A percentile compares a stretch with the other conserved stretches of the same genome.
phyloP scores from a whole-genome alignment of 2,113 vertebrate species.

The Pollimyrus isidori region DNA sequence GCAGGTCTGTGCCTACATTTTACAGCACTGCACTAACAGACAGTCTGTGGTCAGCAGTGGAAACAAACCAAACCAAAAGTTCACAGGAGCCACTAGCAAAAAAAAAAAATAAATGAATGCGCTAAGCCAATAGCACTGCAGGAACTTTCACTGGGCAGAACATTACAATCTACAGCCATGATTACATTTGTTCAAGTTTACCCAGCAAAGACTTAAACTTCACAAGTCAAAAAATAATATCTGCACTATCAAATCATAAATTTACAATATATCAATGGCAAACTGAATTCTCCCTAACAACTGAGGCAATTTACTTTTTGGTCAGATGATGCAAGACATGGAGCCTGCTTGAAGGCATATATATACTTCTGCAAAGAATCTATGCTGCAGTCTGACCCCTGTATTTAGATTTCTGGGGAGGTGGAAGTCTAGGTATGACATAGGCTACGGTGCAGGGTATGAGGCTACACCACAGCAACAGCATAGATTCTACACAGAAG shows the following conservation, averaged over 20 bases:
- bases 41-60: conserved; percentile 1
- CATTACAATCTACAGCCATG: neutral
- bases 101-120: neutral
- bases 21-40: neutral
- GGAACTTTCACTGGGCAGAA: neutral
- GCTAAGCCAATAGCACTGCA: neutral
- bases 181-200: neutral
- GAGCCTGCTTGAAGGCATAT: neutral
- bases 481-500: neutral
- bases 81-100: neutral
- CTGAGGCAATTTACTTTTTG: neutral
- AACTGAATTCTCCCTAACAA: neutral
- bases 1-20: neutral
- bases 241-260: neutral
- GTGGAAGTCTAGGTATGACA: neutral
- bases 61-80: neutral
- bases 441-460: neutral
- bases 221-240: neutral
- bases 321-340: neutral
- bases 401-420: neutral
- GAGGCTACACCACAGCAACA: neutral
- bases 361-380: neutral
- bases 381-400: neutral
- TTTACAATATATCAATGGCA: neutral
- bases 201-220: neutral